phyloP scores from a whole-genome alignment of 2,113 vertebrate genomes.

The Corythornis cristatus region DNA sequence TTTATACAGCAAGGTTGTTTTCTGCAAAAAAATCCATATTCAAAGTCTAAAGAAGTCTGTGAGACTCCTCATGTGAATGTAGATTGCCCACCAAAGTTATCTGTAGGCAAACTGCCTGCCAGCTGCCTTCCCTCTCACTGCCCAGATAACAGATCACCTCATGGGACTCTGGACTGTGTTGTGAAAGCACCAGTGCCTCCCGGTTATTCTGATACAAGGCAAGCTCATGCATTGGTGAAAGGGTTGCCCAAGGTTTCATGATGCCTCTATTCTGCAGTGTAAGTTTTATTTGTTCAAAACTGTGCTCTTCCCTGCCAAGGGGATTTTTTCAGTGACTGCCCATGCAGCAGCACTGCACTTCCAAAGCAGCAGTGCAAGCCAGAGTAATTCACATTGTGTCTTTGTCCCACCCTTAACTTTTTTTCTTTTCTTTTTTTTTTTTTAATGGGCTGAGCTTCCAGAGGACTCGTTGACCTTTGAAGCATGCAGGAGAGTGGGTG shows the following conservation, averaged over 20 bases:
- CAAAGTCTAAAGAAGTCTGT: background rate
- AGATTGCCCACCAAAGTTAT: background rate
- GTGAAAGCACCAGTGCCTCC: background rate
- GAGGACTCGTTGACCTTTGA: background rate
- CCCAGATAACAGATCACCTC: background rate
- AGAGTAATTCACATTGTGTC: background rate
- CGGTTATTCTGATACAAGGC: background rate
- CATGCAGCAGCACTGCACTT: background rate
- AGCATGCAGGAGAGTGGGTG: background rate
- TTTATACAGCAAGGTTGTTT: background rate
- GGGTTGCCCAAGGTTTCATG: background rate
- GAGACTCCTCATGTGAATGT: rapidly evolving
- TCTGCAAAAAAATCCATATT: background rate
- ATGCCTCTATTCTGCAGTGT: background rate
- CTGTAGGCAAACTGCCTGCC: background rate
- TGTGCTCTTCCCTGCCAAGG: background rate
- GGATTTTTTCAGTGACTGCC: background rate
- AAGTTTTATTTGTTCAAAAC: background rate
- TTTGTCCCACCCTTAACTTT: background rate
- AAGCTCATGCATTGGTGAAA: background rate
- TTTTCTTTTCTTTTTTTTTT: background rate
- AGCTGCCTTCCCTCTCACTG: background rate
- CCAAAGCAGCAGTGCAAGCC: background rate
- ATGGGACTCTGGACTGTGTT: background rate
- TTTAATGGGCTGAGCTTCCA: background rate